phyloP scores from a whole-genome alignment of 2,113 vertebrate species.

The Nycticebus coucang region DNA sequence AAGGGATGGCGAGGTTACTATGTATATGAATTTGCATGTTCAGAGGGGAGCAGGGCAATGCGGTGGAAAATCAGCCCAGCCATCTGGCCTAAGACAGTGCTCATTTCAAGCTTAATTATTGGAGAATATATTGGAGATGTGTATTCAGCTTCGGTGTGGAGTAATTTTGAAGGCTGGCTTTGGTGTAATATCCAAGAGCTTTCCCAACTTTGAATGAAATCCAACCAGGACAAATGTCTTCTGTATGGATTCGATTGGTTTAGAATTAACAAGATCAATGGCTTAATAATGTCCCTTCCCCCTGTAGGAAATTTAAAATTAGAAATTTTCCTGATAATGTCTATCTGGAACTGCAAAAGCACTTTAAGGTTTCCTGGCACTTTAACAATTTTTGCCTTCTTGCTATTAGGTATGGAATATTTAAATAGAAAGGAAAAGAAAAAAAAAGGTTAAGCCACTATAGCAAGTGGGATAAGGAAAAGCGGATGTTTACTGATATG shows the following conservation, averaged over 20 bases:
- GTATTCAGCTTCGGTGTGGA: slow-evolving; percentile 47
- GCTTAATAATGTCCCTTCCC: neutral
- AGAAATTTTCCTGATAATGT: neutral
- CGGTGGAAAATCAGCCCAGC: slow-evolving; percentile 62
- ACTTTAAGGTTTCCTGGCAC: neutral
- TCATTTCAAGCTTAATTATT: slow-evolving; percentile 60
- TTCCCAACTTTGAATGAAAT: slow-evolving; percentile 56
- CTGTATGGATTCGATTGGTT: neutral
- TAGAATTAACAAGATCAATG: neutral
- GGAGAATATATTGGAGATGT: slow-evolving; percentile 33
- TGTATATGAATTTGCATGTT: slow-evolving; percentile 56
- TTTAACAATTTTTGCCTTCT: neutral
- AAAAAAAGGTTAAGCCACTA: neutral
- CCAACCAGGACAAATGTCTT: slow-evolving; percentile 29
- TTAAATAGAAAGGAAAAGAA: neutral
- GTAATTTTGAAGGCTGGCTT: slow-evolving; percentile 39
- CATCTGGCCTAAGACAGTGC: slow-evolving; percentile 63
- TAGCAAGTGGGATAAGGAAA: neutral
- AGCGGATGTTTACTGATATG: neutral
- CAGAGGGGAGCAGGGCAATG: slow-evolving; percentile 35
- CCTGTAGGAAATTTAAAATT: slow-evolving; percentile 2
- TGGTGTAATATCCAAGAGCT: slow-evolving; percentile 8
- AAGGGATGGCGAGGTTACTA: neutral
- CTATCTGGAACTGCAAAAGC: neutral
- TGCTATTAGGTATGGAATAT: neutral